A percentile compares a stretch with the other conserved stretches of the same genome.
Evolutionary conservation across 2,888 invertebrate genomes (phyloP).

Genomic region (Cactoblastis cactorum): DNA sequence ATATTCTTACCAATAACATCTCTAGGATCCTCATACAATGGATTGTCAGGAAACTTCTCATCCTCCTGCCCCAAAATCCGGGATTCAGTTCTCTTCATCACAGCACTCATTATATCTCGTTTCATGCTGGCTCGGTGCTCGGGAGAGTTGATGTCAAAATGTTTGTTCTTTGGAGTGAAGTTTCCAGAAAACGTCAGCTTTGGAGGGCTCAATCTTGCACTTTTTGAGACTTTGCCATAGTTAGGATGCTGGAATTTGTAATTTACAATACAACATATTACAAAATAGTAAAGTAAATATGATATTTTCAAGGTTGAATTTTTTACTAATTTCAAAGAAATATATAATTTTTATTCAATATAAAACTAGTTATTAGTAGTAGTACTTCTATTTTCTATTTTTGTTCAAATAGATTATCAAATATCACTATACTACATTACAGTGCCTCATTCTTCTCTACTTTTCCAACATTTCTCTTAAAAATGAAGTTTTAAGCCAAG

Average conservation of each 20-base stretch:
- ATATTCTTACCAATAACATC: slow-evolving; percentile 69
- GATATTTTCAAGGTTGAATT: too few species aligned
- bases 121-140: slow-evolving; percentile 50
- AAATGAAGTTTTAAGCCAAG: too few species aligned
- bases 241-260: slow-evolving; percentile 27
- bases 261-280: too few species aligned
- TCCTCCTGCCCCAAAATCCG: slow-evolving; percentile 37
- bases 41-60: slow-evolving; percentile 42
- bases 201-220: slow-evolving; percentile 32
- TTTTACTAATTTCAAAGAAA: too few species aligned
- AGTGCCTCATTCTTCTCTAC: too few species aligned
- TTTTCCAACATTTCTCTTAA: too few species aligned
- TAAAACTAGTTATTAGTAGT: too few species aligned
- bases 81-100: slow-evolving; percentile 51
- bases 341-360: too few species aligned
- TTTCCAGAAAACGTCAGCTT: slow-evolving; percentile 55
- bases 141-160: slow-evolving; percentile 45
- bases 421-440: too few species aligned
- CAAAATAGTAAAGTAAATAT: background rate
- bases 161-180: slow-evolving; percentile 44
- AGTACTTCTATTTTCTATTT: too few species aligned
- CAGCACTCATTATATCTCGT: slow-evolving; percentile 54
- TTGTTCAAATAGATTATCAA: too few species aligned
- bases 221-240: slow-evolving; percentile 37
- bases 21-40: slow-evolving; percentile 65